Evolutionary conservation across 2,797 vertebrate species (phyloP).

Genomic region (Schizopygopsis malacanthus): DNA sequence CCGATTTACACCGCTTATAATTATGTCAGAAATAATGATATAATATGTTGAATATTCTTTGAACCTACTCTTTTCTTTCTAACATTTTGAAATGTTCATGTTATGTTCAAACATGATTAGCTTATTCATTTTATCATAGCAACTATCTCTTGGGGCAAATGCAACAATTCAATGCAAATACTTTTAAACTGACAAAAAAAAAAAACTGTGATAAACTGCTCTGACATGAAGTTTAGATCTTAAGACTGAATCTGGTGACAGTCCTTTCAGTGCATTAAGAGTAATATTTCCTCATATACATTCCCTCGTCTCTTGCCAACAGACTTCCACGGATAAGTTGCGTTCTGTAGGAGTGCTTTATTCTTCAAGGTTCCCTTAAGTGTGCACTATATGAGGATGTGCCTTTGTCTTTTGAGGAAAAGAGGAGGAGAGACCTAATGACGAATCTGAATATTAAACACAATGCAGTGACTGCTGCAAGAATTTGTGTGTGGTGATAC

Average conservation of each 20-base stretch:
- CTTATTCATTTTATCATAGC: background rate
- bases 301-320: constrained; percentile 6
- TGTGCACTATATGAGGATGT: background rate
- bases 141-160: background rate
- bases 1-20: background rate
- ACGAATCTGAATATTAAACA: constrained; percentile 33
- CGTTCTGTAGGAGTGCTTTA: constrained; percentile 16
- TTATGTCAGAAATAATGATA: background rate
- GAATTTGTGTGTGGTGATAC: constrained; percentile 5
- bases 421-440: constrained; percentile 4
- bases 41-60: too few species aligned
- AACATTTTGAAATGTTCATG: too few species aligned
- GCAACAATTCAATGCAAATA: background rate
- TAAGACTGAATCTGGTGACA: background rate
- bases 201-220: background rate
- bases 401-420: constrained; percentile 6
- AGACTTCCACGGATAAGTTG: constrained; percentile 8
- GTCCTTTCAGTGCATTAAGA: background rate
- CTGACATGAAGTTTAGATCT: background rate
- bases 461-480: background rate
- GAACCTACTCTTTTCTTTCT: background rate
- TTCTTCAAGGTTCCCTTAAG: background rate
- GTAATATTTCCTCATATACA: background rate
- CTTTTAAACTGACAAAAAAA: background rate
- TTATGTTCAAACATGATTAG: too few species aligned